Base-by-base conservation (phyloP, 1,140 invertebrate species). In the Eufriesea mexicana region DNA sequence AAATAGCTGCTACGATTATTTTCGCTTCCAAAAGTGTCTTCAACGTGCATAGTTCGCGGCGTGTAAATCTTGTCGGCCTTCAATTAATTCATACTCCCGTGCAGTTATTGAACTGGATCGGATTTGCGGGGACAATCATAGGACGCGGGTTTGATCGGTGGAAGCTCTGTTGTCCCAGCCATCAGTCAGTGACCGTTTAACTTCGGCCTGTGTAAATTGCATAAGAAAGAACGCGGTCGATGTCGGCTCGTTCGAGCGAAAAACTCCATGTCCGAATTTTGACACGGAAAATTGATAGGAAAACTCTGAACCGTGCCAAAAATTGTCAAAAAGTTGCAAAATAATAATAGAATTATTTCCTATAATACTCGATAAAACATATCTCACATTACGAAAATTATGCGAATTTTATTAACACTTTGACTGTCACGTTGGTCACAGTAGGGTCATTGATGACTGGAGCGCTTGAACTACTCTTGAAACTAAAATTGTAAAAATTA, bases 1-100 rank as follows among this genome's bases (percentile, higher is more conserved):
- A 35, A 35, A 35, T 35, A 35, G 7, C 25, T 16, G 59, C 8
- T 62, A 18, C 7, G 57, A n/a, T 20, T 35, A n/a, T 16, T 10
- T n/a, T 51, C 59, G 8, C 20, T 6, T 47, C 23, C 20, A 7
- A 7, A 28, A 1, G 6, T 6, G 42, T 76, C 28, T 42, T 45
- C 8, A 23, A 68, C 23, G 25, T 9, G 9, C n/a, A 10, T 0
- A 12, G 49, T 25, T 9, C 42, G 9, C n/a, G 45, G 14, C 51
- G 66, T 54, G 18, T 20, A 23, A 57, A 67, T 35, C 35, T 78
- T 49, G 28, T 78, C 66, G 45, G 16, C 23, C 42, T 78, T 18
- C 76, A 78, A 78, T 70, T 28, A 70, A 70, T 78, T 78, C 51
- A 78, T 68, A 78, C 25, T 25, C n/a, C 6, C 7, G 10, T 28